phyloP scores from a whole-genome alignment of 2,113 vertebrate genomes.

The Phrynosoma platyrhinos region DNA sequence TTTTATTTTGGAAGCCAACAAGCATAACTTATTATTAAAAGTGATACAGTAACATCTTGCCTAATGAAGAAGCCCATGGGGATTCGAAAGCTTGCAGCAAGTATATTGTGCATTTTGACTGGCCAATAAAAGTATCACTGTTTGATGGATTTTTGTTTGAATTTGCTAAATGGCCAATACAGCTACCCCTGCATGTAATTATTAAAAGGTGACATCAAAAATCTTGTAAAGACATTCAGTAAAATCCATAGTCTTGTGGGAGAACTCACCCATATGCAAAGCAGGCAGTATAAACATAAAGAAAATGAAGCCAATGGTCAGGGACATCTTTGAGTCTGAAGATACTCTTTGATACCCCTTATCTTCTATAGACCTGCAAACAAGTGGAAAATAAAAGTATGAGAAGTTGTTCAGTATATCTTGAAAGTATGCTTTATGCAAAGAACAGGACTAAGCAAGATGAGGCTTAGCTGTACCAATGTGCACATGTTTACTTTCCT shows the following conservation, averaged over 20 bases:
- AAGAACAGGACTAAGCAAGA: background rate
- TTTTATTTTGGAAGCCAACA: background rate
- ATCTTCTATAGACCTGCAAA: conserved; percentile 47
- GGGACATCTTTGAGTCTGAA: conserved; percentile 22
- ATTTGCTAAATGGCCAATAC: no score
- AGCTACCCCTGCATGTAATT: no score
- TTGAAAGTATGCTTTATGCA: background rate
- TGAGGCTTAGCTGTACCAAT: conserved; percentile 5
- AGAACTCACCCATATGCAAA: conserved; percentile 53
- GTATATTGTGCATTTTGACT: no score
- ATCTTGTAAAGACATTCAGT: no score
- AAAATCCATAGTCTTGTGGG: background rate
- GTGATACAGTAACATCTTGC: no score
- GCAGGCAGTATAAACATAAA: conserved; percentile 49
- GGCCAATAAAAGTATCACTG: no score
- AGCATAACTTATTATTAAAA: background rate
- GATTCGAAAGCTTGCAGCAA: no score
- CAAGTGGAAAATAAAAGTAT: background rate
- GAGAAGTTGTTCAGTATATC: background rate
- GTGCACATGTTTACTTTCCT: background rate
- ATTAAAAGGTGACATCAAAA: background rate
- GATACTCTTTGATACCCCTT: conserved; percentile 47
- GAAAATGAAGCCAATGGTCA: conserved; percentile 4
- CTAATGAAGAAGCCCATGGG: no score
- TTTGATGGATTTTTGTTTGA: no score